Evolutionary conservation across 2,797 vertebrate genomes (phyloP), one percentile per base, ranked within the genome.

Genomic region (Coregonus ussuriensis): DNA sequence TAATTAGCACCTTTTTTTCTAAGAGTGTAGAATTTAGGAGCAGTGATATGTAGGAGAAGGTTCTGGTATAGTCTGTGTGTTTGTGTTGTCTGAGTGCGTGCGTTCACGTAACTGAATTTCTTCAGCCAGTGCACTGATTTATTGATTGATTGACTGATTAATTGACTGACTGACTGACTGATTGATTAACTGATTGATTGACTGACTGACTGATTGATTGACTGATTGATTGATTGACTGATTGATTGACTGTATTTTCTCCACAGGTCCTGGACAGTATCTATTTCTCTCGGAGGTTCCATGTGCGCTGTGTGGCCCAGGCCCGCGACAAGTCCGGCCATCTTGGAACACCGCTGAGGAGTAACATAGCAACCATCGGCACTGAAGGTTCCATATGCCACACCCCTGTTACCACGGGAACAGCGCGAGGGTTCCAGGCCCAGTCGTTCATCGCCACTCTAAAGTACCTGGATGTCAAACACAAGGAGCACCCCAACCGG

Each of bases 401-500:
- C 92, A 99, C 97, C 0, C 98, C 98, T 0, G 97, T 99, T 11
- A 97, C 97, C 31, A 97, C 98, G 0, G 98, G 98, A 76, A 97
- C 96, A 0, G 97, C 96, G 56, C 90, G 98, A 31, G 97, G 98
- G 0, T 99, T 99, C 93, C 98, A 99, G 91, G 98, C 98, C 0
- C 98, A 99, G 91, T 98, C 98, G 0, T 99, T 99, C 89, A 94
- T 99, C 2, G 98, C 98, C 56, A 96, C 96, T 0, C 92, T 99
- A 73, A 99, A 97, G 85, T 99, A 99, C 80, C 87, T 99, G 89
- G 98, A 99, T 0, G 97, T 99, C 68, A 99, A 98, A 81, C 97
- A 99, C 91, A 99, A 99, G 89, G 96, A 99, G 77, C 97, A 99
- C 76, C 97, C 98, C 1, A 99, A 99, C 94, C 96, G 98, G 98